phyloP scores from a whole-genome alignment of 2,797 vertebrate genomes.

The Phoxinus dragarum region DNA sequence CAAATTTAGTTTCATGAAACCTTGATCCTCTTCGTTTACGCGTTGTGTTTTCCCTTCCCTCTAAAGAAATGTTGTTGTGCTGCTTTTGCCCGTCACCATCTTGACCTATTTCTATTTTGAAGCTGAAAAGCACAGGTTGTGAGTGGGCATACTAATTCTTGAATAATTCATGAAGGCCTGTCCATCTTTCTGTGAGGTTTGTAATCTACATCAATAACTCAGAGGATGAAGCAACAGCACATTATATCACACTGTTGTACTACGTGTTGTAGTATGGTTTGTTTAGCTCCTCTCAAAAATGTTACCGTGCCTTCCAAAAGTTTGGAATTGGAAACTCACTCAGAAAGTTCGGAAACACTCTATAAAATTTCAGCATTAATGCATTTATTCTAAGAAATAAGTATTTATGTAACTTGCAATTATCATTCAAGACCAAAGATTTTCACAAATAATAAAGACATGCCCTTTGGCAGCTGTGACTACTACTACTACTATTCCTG shows the following conservation, averaged over 20 bases:
- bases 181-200: slow-evolving; percentile 22
- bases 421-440: not conserved
- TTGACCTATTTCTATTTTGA: slow-evolving; percentile 29
- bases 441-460: not conserved
- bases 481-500: not conserved
- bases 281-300: not conserved
- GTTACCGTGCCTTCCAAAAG: not conserved
- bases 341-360: not conserved
- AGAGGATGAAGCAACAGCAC: not conserved
- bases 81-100: not conserved
- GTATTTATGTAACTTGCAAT: not conserved
- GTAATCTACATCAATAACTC: slow-evolving; percentile 21
- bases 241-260: not conserved
- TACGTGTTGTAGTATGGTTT: not conserved
- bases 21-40: slow-evolving; percentile 28
- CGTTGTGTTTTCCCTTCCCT: slow-evolving; percentile 3
- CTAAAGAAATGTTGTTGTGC: slow-evolving; percentile 16
- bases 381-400: not conserved
- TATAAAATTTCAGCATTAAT: not conserved
- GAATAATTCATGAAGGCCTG: slow-evolving; percentile 29
- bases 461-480: not conserved
- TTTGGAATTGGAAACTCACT: not conserved
- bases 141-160: slow-evolving; percentile 31
- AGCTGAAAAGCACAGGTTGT: slow-evolving; percentile 26
- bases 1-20: not conserved